A percentile compares a stretch with the other conserved stretches of the same genome.
phyloP scores from a whole-genome alignment of 2,113 vertebrate species.

The Spea bombifrons region DNA sequence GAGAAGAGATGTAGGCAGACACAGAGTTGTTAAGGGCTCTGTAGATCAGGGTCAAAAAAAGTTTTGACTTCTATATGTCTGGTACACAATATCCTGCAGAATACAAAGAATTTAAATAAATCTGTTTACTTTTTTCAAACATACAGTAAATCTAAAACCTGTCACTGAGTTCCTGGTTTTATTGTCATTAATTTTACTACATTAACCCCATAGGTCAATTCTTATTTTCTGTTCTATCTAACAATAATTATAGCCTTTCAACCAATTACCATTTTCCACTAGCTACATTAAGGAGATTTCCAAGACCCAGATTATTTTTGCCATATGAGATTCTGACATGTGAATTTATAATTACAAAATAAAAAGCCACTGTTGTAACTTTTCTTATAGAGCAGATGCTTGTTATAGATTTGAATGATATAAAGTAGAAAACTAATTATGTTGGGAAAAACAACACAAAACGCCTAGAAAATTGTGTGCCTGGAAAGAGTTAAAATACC shows the following conservation, averaged over 20 bases:
- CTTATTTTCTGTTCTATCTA: slow-evolving; percentile 12
- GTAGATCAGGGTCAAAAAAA: too few species aligned
- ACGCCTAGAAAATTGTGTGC: too few species aligned
- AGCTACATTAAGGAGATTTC: slow-evolving; percentile 7
- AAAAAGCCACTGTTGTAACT: neutral
- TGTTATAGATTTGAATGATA: neutral
- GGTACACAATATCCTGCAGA: too few species aligned
- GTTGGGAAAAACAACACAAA: too few species aligned
- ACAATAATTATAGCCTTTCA: slow-evolving; percentile 29
- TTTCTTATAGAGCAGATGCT: neutral
- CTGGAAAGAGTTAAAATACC: too few species aligned
- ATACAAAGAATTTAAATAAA: neutral
- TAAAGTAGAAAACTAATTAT: too few species aligned
- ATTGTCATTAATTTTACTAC: slow-evolving; percentile 14
- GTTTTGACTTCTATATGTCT: too few species aligned
- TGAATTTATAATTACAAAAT: slow-evolving; percentile 25
- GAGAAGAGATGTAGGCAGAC: too few species aligned
- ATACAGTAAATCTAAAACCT: neutral
- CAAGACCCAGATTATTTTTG: slow-evolving; percentile 20
- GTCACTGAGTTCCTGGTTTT: neutral
- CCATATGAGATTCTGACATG: slow-evolving; percentile 8
- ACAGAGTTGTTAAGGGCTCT: too few species aligned
- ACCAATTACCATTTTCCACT: slow-evolving; percentile 3
- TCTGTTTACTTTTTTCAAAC: neutral
- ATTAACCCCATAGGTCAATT: slow-evolving; percentile 24